phyloP scores from a whole-genome alignment of 1,140 invertebrate genomes.

The Cydia splendana region DNA sequence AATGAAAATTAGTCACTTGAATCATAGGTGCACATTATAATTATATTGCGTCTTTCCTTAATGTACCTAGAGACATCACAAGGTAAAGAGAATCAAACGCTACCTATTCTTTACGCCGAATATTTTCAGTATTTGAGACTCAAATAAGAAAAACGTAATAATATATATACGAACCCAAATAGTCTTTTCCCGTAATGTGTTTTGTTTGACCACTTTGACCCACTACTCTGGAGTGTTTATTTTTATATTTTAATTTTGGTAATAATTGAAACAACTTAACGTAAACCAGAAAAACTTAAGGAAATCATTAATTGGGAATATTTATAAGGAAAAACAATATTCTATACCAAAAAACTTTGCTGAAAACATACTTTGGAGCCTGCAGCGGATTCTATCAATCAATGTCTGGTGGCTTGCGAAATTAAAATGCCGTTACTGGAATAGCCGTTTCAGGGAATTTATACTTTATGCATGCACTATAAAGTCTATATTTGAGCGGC shows the following conservation, averaged over 20 bases:
- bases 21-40: too few species aligned
- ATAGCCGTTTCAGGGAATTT: not conserved
- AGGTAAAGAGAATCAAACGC: too few species aligned
- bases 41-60: too few species aligned
- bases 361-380: conserved; percentile 11
- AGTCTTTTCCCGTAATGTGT: too few species aligned
- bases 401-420: not conserved
- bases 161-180: too few species aligned
- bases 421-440: conserved; percentile 3
- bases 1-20: too few species aligned
- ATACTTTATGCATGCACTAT: not conserved
- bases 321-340: conserved; percentile 4
- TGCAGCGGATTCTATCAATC: conserved; percentile 27
- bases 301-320: not conserved
- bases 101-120: too few species aligned
- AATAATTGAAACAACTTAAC: not conserved
- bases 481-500: not conserved
- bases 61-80: too few species aligned
- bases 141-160: too few species aligned
- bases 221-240: too few species aligned
- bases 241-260: not conserved
- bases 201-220: too few species aligned
- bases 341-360: conserved; percentile 5
- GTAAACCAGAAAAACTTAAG: not conserved
- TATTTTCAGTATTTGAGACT: too few species aligned